Base-by-base conservation (phyloP, 2,113 vertebrate species). In the Pedetes capensis region DNA sequence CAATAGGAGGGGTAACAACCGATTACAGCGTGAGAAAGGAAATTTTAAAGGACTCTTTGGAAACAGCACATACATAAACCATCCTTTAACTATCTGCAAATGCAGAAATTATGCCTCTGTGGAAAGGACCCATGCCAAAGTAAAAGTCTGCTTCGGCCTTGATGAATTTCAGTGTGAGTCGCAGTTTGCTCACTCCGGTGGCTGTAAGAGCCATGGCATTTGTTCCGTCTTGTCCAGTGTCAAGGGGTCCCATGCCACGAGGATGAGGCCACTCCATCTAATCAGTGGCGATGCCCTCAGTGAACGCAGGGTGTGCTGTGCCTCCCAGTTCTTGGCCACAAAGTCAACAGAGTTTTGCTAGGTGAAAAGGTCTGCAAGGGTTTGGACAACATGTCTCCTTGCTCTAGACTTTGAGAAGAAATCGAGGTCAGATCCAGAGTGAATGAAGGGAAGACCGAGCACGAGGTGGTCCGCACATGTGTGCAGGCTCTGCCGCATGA, bases 31-130 rank as follows among this genome's bases (percentile, higher is more conserved):
- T 74, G 88, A 96, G 94, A 96, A 97, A 94, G 91, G 93, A 94
- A 96, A 95, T 86, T 96, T 96, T 94, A 92, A 96, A 97, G 96
- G 94, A 95, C 92, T 95, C 91, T 97, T 95, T 94, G 92, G 89
- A 95, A 96, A 95, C 59, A 97, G 93, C 66, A 4, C 86, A 94
- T 96, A 89, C 95, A 97, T 95, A 97, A 97, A 96, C 97, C 96
- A 96, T 95, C 94, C 95, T 72, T 76, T 93, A 94, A 69, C 93
- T 95, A 49, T 80, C 92, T 96, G 86, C 86, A 95, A 89, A 93
- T 59, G 93, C 76, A 95, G 74, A 75, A 80, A 91, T 96, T 68
- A 83, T 71, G 57, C 81, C 57, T 95, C 44, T 0, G 11, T 68
- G 84, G 57, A 32, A 44, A 75, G 84, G 64, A 42, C 53, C 81